A percentile compares a stretch with the other conserved stretches of the same genome.
These are phyloP conservation scores for Hozukius guyotensis DNA, from an alignment of 2,797 vertebrate species.

Conservation along the genomic window DNA sequence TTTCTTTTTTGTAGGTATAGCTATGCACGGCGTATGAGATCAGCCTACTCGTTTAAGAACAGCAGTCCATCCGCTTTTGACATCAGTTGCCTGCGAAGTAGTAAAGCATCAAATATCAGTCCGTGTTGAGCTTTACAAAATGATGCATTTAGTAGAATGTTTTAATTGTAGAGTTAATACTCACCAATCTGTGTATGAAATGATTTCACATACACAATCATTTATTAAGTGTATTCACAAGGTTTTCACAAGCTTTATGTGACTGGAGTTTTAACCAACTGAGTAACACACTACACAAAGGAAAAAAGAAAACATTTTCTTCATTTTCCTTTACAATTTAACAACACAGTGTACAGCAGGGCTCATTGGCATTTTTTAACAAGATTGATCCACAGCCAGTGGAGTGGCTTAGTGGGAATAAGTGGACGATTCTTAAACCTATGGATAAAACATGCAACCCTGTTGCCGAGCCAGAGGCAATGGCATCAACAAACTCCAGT, in stretches of 20 bases:
- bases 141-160: background rate
- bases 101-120: background rate
- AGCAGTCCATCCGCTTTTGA: conserved; percentile 4
- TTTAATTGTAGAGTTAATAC: background rate
- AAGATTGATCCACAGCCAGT: background rate
- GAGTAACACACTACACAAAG: background rate
- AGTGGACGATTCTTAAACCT: too few species aligned
- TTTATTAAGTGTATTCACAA: background rate
- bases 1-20: too few species aligned
- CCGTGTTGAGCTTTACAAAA: background rate
- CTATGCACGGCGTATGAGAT: too few species aligned
- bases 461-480: too few species aligned
- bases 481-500: too few species aligned
- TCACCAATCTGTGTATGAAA: background rate
- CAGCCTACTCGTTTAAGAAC: background rate
- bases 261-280: background rate
- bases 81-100: background rate
- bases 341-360: background rate
- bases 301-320: background rate
- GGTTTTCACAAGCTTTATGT: background rate
- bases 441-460: too few species aligned
- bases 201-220: background rate
- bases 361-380: background rate
- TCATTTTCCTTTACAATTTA: background rate
- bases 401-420: background rate